These are phyloP conservation scores for Notocelia uddmanniana DNA, from an alignment of 2,888 invertebrate species.

Conservation along the genomic window DNA sequence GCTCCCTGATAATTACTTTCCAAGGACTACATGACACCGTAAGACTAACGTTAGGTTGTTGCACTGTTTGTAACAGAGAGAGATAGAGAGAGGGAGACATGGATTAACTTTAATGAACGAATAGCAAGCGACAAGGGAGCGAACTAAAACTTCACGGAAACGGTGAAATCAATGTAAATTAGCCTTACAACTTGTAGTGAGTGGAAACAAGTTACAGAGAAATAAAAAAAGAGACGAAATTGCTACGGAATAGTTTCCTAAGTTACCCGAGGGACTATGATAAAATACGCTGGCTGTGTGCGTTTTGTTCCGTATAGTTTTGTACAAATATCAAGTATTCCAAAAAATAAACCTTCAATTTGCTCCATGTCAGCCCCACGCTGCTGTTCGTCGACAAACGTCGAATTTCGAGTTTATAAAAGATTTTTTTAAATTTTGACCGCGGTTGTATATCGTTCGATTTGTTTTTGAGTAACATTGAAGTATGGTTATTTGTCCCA, in stretches of 20 bases:
- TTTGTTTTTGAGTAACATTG: background rate
- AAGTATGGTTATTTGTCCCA: background rate
- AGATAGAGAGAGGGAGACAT: background rate
- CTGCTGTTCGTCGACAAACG: slow-evolving; percentile 11
- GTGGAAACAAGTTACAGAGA: slow-evolving; percentile 41
- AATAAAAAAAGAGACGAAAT: slow-evolving; percentile 39
- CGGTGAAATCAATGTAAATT: slow-evolving; percentile 40
- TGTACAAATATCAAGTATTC: slow-evolving; percentile 26
- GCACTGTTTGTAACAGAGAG: background rate
- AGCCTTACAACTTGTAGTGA: slow-evolving; percentile 40
- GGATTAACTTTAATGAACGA: slow-evolving; percentile 18
- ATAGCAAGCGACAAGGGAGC: slow-evolving; percentile 19
- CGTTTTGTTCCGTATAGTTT: slow-evolving; percentile 13
- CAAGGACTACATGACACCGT: slow-evolving; percentile 12
- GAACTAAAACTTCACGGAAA: slow-evolving; percentile 19
- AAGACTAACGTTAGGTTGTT: background rate
- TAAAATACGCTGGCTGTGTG: slow-evolving; percentile 17
- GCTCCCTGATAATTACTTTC: too few relatives aligned
- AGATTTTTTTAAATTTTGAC: background rate
- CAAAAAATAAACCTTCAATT: slow-evolving; percentile 14
- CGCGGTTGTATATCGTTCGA: background rate
- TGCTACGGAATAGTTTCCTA: slow-evolving; percentile 34
- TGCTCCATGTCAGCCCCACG: background rate
- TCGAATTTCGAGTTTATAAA: background rate
- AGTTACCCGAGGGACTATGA: slow-evolving; percentile 34